These are phyloP conservation scores for Natrix natrix DNA, from an alignment of 2,797 vertebrate species.

Conservation along the genomic window DNA sequence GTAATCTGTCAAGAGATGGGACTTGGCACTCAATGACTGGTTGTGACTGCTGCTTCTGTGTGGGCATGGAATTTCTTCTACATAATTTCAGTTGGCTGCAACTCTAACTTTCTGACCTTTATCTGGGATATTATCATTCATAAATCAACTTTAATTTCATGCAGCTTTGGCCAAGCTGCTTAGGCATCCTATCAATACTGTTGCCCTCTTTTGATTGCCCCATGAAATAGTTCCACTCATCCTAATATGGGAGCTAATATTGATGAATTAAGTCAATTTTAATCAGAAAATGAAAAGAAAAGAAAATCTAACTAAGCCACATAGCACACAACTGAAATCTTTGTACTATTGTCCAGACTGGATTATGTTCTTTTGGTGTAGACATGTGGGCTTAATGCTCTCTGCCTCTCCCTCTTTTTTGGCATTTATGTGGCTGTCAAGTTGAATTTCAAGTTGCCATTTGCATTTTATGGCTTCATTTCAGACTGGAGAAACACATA, in stretches of 20 bases:
- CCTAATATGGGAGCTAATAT: neutral
- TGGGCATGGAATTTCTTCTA: neutral
- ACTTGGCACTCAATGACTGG: neutral
- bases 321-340: slow-evolving; percentile 54
- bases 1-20: neutral
- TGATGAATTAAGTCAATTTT: slow-evolving; percentile 11
- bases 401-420: slow-evolving; percentile 29
- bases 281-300: slow-evolving; percentile 26
- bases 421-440: slow-evolving; percentile 48
- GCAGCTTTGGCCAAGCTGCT: neutral
- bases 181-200: neutral
- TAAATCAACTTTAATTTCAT: slow-evolving; percentile 19
- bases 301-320: slow-evolving; percentile 20
- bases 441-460: slow-evolving; percentile 54
- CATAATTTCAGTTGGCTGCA: neutral
- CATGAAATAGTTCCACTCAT: neutral
- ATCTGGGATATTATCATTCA: neutral
- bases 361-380: slow-evolving; percentile 45
- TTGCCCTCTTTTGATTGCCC: slow-evolving; percentile 12
- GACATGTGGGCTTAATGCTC: slow-evolving; percentile 38
- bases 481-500: slow-evolving; percentile 41
- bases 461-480: slow-evolving; percentile 52
- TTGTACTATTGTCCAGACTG: slow-evolving; percentile 50
- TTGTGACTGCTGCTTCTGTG: neutral
- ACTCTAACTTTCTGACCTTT: neutral